These are phyloP conservation scores for Narcine bancroftii DNA, from an alignment of 2,113 vertebrate genomes.

Conservation along the genomic window DNA sequence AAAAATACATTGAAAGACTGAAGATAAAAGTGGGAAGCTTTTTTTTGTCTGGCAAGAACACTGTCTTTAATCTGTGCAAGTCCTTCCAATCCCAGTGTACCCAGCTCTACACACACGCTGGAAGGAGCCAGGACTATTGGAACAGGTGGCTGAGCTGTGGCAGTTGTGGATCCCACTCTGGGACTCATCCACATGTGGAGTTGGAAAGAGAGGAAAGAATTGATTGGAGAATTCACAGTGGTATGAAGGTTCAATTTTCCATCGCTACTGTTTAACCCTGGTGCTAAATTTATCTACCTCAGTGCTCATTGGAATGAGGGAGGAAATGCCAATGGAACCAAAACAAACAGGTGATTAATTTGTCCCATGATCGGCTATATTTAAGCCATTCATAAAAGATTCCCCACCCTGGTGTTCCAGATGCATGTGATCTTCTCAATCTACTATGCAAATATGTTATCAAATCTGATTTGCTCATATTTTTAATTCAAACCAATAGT, in stretches of 20 bases:
- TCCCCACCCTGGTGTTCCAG: background rate
- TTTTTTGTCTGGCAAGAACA: background rate
- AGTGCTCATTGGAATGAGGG: no score
- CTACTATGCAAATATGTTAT: background rate
- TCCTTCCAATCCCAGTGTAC: background rate
- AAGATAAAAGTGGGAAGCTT: no score
- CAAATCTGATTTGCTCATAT: background rate
- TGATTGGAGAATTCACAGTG: background rate
- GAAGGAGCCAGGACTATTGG: slow-evolving; percentile 17
- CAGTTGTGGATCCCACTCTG: slow-evolving; percentile 7
- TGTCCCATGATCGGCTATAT: background rate
- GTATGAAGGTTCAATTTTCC: background rate
- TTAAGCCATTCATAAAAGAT: no score
- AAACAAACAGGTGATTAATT: background rate
- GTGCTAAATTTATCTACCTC: no score
- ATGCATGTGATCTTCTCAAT: background rate
- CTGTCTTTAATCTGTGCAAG: background rate
- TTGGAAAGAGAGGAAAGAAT: background rate
- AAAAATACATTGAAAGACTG: no score
- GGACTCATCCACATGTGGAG: slow-evolving; percentile 7
- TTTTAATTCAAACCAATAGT: background rate
- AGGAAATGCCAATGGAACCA: background rate
- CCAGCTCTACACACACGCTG: slow-evolving; percentile 12
- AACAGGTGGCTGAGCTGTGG: slow-evolving; percentile 8
- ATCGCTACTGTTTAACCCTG: no score